These are phyloP conservation scores for Diplosoma virens DNA, from an alignment of 23 tunicate genomes.

Conservation along the genomic window DNA sequence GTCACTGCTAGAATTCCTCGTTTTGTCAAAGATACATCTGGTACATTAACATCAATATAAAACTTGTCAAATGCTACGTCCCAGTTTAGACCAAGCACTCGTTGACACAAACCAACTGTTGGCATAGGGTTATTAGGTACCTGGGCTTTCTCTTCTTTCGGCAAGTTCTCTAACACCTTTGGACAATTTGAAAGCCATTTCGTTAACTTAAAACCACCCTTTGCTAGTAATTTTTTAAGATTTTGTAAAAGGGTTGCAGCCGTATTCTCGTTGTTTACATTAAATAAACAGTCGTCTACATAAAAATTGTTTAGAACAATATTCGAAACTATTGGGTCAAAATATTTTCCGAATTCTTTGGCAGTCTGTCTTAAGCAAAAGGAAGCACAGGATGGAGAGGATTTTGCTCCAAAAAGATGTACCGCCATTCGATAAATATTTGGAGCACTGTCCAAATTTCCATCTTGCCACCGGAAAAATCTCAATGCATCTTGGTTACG, in stretches of 20 bases:
- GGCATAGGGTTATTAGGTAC: too few species aligned
- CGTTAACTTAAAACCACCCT: slow-evolving; percentile 23
- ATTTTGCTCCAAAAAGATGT: slow-evolving; percentile 31
- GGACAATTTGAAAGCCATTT: slow-evolving; percentile 6
- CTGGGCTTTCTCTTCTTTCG: slow-evolving; percentile 29
- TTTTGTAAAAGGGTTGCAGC: background rate
- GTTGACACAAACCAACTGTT: background rate
- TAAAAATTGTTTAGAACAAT: slow-evolving; percentile 17
- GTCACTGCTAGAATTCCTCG: slow-evolving; percentile 16
- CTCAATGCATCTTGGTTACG: slow-evolving; percentile 10
- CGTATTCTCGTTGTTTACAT: background rate
- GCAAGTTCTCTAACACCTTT: background rate
- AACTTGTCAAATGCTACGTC: background rate
- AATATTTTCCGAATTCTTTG: background rate
- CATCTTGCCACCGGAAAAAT: slow-evolving; percentile 31
- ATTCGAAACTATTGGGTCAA: background rate
- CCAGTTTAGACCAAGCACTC: slow-evolving; percentile 18
- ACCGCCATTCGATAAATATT: slow-evolving; percentile 16
- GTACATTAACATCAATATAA: background rate
- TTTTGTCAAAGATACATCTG: slow-evolving; percentile 18
- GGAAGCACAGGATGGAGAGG: slow-evolving; percentile 18
- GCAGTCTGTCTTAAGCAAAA: slow-evolving; percentile 1
- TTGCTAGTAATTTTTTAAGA: background rate
- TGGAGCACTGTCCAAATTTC: background rate
- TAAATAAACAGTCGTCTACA: slow-evolving; percentile 30